These are phyloP conservation scores for Metridium senile DNA, from an alignment of 92 coral and sea anemone species.

Conservation along the genomic window DNA sequence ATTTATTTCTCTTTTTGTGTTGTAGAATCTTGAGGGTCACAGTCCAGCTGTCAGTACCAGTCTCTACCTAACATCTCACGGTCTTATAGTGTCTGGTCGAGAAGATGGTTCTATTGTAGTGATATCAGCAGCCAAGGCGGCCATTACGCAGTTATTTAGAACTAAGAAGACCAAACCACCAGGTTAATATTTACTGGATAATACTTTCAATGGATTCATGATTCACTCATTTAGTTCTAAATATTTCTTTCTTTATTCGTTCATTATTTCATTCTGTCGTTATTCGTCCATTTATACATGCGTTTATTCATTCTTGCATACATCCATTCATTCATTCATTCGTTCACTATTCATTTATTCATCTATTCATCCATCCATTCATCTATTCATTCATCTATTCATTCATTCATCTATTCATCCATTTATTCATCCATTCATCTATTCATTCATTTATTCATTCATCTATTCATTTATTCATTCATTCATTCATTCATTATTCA, in stretches of 20 bases:
- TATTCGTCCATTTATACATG: neutral
- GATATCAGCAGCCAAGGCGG: constrained; percentile 90
- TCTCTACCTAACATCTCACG: constrained; percentile 81
- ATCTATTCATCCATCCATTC: neutral
- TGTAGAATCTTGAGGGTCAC: constrained; percentile 62
- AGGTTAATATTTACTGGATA: constrained; percentile 4
- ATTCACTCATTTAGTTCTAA: neutral
- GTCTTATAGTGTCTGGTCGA: constrained; percentile 90
- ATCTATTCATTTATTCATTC: neutral
- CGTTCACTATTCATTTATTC: neutral
- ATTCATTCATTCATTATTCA: neutral
- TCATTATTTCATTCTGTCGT: too few species aligned
- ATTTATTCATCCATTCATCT: neutral
- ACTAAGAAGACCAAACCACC: constrained; percentile 40
- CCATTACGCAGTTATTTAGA: constrained; percentile 81
- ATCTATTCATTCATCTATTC: neutral
- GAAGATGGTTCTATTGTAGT: constrained; percentile 95
- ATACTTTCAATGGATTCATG: neutral
- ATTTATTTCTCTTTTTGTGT: constrained; percentile 5
- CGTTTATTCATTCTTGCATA: neutral
- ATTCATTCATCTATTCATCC: neutral
- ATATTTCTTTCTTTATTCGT: neutral
- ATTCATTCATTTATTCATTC: neutral
- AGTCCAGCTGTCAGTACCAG: constrained; percentile 77
- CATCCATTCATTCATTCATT: neutral